A percentile compares a stretch with the other conserved stretches of the same genome.
Conservation (phyloP, 2,888 invertebrate species). For the Osedax fenrisi region DNA sequence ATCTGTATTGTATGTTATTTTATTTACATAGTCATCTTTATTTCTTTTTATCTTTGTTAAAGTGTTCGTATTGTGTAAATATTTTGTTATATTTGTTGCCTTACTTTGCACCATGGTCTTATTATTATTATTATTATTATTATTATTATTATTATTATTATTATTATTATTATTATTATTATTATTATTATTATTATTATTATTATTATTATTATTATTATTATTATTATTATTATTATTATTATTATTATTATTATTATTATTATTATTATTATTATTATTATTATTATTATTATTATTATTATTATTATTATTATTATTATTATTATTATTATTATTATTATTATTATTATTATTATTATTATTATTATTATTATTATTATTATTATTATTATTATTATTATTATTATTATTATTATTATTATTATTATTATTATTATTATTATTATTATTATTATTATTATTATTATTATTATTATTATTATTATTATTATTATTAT, state of each 20-base stretch:
- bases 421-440: neutral
- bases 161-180: neutral
- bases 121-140: neutral
- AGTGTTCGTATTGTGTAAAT: too few relatives aligned
- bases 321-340: neutral
- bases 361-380: neutral
- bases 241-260: neutral
- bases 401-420: neutral
- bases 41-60: too few relatives aligned
- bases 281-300: neutral
- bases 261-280: neutral
- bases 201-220: constrained; percentile 10
- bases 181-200: neutral
- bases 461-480: too few relatives aligned
- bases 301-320: neutral
- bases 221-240: neutral
- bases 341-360: too few relatives aligned
- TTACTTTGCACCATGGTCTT: neutral
- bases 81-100: too few relatives aligned
- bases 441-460: neutral
- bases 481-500: too few relatives aligned
- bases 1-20: too few relatives aligned
- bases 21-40: too few relatives aligned
- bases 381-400: neutral
- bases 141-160: neutral